These are phyloP conservation scores for Psylliodes chrysocephalus DNA, from an alignment of 2,888 invertebrate genomes.

Conservation along the genomic window DNA sequence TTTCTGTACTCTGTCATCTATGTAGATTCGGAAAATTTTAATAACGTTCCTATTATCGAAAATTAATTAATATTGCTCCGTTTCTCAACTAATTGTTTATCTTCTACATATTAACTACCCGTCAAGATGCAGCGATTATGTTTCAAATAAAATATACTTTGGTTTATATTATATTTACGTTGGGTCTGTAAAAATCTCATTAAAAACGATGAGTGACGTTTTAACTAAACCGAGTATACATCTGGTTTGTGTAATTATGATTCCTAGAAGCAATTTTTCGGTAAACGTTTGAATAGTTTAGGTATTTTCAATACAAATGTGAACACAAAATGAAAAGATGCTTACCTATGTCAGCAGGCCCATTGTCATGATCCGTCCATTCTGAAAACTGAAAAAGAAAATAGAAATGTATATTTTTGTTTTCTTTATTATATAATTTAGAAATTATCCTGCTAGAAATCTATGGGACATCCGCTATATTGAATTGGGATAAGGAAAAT, in stretches of 20 bases:
- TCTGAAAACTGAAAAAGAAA: conserved; percentile 68
- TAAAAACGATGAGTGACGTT: not conserved
- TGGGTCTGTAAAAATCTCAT: not conserved
- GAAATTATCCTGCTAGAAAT: no score
- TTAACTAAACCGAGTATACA: not conserved
- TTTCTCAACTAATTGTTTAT: not conserved
- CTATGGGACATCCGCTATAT: no score
- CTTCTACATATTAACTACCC: not conserved
- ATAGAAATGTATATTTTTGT: not conserved
- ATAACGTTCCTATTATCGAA: not conserved
- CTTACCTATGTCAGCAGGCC: conserved; percentile 70
- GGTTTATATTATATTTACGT: conserved; percentile 7
- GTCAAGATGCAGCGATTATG: not conserved
- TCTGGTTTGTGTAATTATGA: not conserved
- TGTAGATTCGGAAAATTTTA: no score
- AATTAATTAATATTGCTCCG: not conserved
- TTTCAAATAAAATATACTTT: conserved; percentile 1
- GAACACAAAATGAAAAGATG: no score
- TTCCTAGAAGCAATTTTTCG: no score
- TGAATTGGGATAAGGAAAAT: no score
- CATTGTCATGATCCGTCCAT: conserved; percentile 72
- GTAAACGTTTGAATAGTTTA: no score
- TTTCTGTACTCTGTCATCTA: no score
- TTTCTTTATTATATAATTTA: no score
- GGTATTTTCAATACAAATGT: no score